Conservation (phyloP, 1,140 invertebrate genomes). For the Lepeophtheirus salmonis region DNA sequence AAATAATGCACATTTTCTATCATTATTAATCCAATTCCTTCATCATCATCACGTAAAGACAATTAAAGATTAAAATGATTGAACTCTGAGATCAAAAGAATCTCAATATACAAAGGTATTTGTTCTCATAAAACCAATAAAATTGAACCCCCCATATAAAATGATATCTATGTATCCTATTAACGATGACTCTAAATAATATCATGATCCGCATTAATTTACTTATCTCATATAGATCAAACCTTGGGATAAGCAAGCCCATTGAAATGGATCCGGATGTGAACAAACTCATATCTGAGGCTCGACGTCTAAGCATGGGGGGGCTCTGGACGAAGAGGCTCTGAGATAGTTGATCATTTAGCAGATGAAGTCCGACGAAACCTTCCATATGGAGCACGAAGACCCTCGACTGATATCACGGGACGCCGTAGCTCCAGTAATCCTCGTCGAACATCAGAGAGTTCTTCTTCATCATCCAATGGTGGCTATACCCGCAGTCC, state of each 20-base stretch:
- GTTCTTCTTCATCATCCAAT: not conserved
- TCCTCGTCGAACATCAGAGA: conserved; percentile 3
- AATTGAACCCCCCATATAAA: too few species aligned
- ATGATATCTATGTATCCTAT: too few species aligned
- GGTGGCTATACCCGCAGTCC: not conserved
- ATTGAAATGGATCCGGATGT: conserved; percentile 17
- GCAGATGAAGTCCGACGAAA: not conserved
- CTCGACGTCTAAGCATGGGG: conserved; percentile 15
- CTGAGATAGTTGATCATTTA: not conserved
- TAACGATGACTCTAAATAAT: too few species aligned
- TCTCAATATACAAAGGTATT: too few species aligned
- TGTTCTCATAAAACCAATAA: too few species aligned
- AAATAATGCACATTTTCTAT: too few species aligned
- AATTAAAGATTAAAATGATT: too few species aligned
- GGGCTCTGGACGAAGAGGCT: not conserved
- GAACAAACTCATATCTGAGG: conserved; percentile 6
- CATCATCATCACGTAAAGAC: too few species aligned
- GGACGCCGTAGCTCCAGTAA: not conserved
- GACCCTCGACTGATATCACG: not conserved
- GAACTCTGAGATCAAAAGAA: too few species aligned
- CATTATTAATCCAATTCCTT: too few species aligned
- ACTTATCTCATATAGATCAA: not conserved
- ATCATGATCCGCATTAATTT: too few species aligned
- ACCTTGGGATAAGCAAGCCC: not conserved
- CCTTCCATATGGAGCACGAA: not conserved